A percentile compares a stretch with the other conserved stretches of the same genome.
These are phyloP conservation scores for Microplitis deprimator DNA, from an alignment of 2,888 invertebrate genomes.

Conservation along the genomic window DNA sequence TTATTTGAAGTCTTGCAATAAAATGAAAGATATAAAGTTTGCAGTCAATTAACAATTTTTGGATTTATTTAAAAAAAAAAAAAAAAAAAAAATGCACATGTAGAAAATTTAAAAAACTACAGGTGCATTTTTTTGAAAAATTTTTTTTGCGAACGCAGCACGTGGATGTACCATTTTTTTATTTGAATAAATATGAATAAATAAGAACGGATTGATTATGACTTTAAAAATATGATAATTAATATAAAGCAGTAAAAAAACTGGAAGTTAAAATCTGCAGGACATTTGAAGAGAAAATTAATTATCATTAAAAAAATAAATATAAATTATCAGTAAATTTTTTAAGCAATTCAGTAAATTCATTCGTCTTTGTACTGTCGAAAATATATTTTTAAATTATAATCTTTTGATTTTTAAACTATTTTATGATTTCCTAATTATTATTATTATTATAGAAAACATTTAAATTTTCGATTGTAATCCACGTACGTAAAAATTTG, in stretches of 20 bases:
- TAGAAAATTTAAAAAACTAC: background rate
- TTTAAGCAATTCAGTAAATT: no score
- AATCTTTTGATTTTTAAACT: background rate
- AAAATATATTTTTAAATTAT: background rate
- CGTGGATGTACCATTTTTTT: conserved; percentile 10
- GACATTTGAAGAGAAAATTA: no score
- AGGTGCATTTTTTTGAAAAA: background rate
- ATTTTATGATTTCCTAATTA: background rate
- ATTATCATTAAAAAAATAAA: no score
- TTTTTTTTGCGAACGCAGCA: conserved; percentile 7
- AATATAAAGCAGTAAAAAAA: no score
- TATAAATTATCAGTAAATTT: no score
- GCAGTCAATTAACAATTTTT: no score
- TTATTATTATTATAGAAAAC: background rate
- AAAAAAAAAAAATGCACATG: no score
- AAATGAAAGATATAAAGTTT: background rate
- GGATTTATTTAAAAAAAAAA: no score
- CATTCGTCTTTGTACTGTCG: no score
- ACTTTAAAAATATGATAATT: no score
- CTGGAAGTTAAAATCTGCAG: no score
- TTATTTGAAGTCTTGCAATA: background rate
- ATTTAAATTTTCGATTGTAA: background rate
- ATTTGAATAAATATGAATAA: background rate
- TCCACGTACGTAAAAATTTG: background rate
- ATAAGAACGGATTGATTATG: no score